A percentile compares a stretch with the other conserved stretches of the same genome.
phyloP scores from a whole-genome alignment of 2,888 invertebrate species.

The Atethmia centrago region DNA sequence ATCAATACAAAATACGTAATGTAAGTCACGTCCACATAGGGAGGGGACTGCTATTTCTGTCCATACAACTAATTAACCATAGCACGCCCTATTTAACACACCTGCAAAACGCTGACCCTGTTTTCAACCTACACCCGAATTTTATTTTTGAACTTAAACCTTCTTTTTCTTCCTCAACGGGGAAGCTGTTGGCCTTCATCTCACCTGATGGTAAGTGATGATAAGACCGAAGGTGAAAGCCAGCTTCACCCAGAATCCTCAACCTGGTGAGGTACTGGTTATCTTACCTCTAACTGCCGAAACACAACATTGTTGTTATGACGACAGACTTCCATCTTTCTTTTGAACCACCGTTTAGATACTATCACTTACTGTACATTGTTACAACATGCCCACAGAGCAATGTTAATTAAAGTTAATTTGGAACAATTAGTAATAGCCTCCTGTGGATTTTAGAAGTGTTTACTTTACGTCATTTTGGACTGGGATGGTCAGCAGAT shows the following conservation, averaged over 20 bases:
- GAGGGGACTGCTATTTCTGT: conserved; percentile 2
- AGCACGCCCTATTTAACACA: conserved; percentile 40
- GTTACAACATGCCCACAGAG: not conserved
- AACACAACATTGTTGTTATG: not conserved
- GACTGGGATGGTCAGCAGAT: not conserved
- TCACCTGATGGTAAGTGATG: not conserved
- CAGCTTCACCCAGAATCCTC: not conserved
- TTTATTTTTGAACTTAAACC: conserved; percentile 7
- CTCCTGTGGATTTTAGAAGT: conserved; percentile 28
- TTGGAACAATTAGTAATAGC: conserved; percentile 43
- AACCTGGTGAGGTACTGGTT: not conserved
- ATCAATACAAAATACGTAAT: too few species aligned
- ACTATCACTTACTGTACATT: not conserved
- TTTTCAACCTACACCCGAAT: not conserved
- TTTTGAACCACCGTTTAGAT: not conserved
- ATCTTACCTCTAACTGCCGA: not conserved
- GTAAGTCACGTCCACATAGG: not conserved
- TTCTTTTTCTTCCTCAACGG: not conserved
- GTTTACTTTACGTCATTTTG: not conserved
- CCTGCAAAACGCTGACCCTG: conserved; percentile 33
- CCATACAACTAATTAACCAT: conserved; percentile 11
- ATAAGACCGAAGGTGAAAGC: not conserved
- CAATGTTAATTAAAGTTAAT: conserved; percentile 47
- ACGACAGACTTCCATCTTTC: not conserved
- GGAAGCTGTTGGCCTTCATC: not conserved